phyloP scores from a whole-genome alignment of 2,888 invertebrate species.

The Eupeodes luniger region DNA sequence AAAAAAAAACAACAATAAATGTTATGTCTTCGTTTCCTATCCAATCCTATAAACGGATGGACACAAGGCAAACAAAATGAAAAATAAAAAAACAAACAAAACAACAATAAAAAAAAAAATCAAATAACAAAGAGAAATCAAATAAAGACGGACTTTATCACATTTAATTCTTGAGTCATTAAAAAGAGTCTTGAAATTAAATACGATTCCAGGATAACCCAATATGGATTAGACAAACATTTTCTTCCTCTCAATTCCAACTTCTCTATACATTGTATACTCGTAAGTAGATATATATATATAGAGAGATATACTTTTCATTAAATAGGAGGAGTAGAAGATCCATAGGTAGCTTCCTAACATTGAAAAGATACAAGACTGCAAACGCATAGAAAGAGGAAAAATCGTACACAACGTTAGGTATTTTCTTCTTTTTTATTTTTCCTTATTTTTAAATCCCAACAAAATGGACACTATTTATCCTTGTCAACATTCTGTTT shows the following conservation, averaged over 20 bases:
- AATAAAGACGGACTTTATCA: constrained; percentile 31
- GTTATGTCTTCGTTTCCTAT: not conserved
- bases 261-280: not conserved
- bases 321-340: not conserved
- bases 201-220: constrained; percentile 55
- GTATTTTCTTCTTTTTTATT: constrained; percentile 22
- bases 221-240: constrained; percentile 39
- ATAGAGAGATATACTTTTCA: not conserved
- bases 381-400: constrained; percentile 25
- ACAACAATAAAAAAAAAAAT: not conserved
- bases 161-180: constrained; percentile 48
- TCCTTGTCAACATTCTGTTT: constrained; percentile 63
- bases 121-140: constrained; percentile 32
- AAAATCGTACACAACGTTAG: constrained; percentile 34
- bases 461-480: constrained; percentile 63
- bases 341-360: not conserved
- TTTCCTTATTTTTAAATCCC: constrained; percentile 46
- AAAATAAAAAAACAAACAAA: not conserved
- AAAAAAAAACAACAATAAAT: no score
- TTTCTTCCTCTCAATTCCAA: constrained; percentile 5
- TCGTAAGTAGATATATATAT: not conserved
- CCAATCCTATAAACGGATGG: not conserved
- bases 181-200: constrained; percentile 46
- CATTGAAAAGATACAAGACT: not conserved
- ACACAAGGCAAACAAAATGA: not conserved